A percentile compares a stretch with the other conserved stretches of the same genome.
Evolutionary conservation across 1,140 invertebrate species (phyloP).

Genomic region (Gonatopus flavifemur): DNA sequence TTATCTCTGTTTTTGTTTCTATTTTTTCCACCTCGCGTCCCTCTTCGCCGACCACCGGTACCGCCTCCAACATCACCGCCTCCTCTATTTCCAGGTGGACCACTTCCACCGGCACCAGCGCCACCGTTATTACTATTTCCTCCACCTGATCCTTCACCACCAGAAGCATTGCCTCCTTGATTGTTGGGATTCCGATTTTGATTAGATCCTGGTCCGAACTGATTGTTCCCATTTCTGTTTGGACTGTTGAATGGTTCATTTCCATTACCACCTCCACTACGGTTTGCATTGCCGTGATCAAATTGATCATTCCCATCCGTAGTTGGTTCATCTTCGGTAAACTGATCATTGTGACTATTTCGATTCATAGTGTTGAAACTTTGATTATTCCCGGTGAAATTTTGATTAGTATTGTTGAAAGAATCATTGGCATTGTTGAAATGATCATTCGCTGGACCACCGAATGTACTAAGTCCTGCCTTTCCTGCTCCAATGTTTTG

Average conservation of each 20-base stretch:
- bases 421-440: conserved; percentile 30
- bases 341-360: conserved; percentile 26
- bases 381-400: conserved; percentile 28
- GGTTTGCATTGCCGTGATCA: conserved; percentile 23
- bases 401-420: conserved; percentile 36
- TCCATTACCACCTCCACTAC: conserved; percentile 11
- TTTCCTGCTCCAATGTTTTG: conserved; percentile 9
- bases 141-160: not conserved
- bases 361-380: conserved; percentile 29
- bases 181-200: conserved; percentile 30
- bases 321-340: conserved; percentile 18
- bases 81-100: conserved; percentile 15
- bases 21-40: conserved; percentile 38
- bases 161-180: conserved; percentile 15
- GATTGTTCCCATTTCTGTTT: conserved; percentile 31
- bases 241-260: conserved; percentile 28
- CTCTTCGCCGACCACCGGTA: conserved; percentile 16
- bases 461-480: conserved; percentile 19
- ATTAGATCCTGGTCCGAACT: conserved; percentile 26
- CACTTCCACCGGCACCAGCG: conserved; percentile 2
- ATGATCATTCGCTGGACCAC: conserved; percentile 21
- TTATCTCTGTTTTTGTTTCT: conserved; percentile 41
- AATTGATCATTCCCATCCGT: conserved; percentile 22
- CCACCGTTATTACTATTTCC: conserved; percentile 16
- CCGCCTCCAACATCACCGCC: conserved; percentile 4